Evolutionary conservation across 2,113 vertebrate genomes (phyloP).

Genomic region (Esox niger): DNA sequence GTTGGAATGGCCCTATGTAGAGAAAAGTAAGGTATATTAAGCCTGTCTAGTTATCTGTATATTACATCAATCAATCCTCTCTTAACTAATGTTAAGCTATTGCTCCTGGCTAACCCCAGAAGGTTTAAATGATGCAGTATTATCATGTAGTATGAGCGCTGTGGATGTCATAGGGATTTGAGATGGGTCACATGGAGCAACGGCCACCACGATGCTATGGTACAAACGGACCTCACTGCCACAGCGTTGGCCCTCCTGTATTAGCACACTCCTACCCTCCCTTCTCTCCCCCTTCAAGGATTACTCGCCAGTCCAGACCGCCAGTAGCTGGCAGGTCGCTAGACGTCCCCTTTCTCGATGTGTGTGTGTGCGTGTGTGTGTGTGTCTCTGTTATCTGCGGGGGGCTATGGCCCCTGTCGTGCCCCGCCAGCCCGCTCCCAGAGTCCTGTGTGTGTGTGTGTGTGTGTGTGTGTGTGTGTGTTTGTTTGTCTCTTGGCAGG

Average conservation of each 20-base stretch:
- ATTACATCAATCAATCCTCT: neutral
- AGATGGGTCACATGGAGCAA: constrained; percentile 15
- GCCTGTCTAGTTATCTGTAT: neutral
- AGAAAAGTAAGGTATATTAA: neutral
- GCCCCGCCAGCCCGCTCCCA: constrained; percentile 26
- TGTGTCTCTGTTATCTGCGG: constrained; percentile 45
- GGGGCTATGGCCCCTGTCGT: constrained; percentile 36
- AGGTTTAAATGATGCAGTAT: neutral
- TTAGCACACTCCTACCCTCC: constrained; percentile 19
- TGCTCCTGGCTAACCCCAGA: neutral
- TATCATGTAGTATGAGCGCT: neutral
- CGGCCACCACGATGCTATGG: constrained; percentile 16
- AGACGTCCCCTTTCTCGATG: constrained; percentile 44
- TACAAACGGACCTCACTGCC: constrained; percentile 27
- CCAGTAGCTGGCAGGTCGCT: constrained; percentile 52
- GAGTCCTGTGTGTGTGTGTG: constrained; percentile 15
- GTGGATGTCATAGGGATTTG: constrained; percentile 19
- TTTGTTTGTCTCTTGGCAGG: constrained; percentile 16
- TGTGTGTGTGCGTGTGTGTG: too few species aligned
- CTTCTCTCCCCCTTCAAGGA: constrained; percentile 43
- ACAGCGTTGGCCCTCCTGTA: constrained; percentile 41
- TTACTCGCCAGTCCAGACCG: constrained; percentile 51
- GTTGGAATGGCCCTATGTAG: too few species aligned
- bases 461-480: constrained; percentile 20
- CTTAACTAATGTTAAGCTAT: neutral